These are phyloP conservation scores for Argyrosomus regius DNA, from an alignment of 2,797 vertebrate species.

Conservation along the genomic window DNA sequence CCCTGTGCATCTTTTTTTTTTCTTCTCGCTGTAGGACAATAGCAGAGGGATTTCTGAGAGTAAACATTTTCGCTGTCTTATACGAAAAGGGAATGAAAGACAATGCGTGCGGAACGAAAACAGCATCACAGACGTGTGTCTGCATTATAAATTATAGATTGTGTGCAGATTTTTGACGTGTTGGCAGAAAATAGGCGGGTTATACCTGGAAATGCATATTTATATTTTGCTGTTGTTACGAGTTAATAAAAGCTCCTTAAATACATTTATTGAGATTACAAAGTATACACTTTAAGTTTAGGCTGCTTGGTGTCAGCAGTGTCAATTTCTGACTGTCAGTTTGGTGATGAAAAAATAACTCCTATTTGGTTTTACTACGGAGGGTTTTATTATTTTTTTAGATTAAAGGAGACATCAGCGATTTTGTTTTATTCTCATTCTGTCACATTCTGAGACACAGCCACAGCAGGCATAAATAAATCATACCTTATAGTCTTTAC, in stretches of 20 bases:
- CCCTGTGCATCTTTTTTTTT: not conserved
- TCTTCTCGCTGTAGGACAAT: slow-evolving; percentile 3
- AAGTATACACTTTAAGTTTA: not conserved
- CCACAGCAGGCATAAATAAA: slow-evolving; percentile 47
- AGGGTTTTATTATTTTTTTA: not conserved
- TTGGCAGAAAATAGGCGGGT: not conserved
- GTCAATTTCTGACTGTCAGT: not conserved
- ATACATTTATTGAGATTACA: not conserved
- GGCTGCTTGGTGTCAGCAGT: not conserved
- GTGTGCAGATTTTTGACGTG: slow-evolving; percentile 32
- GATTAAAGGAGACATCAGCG: slow-evolving; percentile 10
- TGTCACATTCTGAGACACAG: slow-evolving; percentile 4
- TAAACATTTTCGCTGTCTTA: slow-evolving; percentile 45
- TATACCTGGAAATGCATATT: not conserved
- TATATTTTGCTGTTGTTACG: not conserved
- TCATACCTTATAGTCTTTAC: slow-evolving; percentile 20
- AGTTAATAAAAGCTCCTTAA: not conserved
- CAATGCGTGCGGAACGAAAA: slow-evolving; percentile 31
- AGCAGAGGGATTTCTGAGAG: slow-evolving; percentile 44
- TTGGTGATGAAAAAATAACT: not conserved
- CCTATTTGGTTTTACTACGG: not conserved
- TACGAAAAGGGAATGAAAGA: slow-evolving; percentile 53
- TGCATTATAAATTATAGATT: slow-evolving; percentile 62
- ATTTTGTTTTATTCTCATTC: slow-evolving; percentile 12
- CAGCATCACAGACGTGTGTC: slow-evolving; percentile 23